Evolutionary conservation across 2,888 invertebrate species (phyloP).

Genomic region (Drosophila borealis): DNA sequence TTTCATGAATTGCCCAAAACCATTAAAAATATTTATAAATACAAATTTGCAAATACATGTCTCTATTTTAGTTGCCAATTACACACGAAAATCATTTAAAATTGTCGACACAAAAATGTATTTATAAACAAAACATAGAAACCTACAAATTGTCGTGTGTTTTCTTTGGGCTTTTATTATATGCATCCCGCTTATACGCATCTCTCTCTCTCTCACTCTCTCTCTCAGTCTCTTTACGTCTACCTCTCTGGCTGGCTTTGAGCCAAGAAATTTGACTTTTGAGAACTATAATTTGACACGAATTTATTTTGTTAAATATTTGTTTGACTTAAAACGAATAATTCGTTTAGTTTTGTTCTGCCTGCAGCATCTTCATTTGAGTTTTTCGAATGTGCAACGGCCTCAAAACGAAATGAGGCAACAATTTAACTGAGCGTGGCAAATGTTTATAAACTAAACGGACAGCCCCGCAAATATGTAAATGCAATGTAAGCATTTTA

Average conservation of each 20-base stretch:
- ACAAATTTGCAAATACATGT: constrained; percentile 29
- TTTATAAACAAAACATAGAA: constrained; percentile 36
- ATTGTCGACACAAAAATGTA: constrained; percentile 28
- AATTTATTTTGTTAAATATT: constrained; percentile 63
- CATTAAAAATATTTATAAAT: constrained; percentile 28
- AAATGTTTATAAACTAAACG: constrained; percentile 63
- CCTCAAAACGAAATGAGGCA: constrained; percentile 54
- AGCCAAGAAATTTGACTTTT: constrained; percentile 70
- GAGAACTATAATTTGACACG: constrained; percentile 75
- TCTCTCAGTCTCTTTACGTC: background rate
- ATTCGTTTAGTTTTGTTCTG: constrained; percentile 2
- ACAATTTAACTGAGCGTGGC: constrained; percentile 57
- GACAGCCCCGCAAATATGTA: constrained; percentile 57
- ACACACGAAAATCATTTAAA: constrained; percentile 35
- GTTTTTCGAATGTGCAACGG: constrained; percentile 24
- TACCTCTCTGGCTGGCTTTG: constrained; percentile 28
- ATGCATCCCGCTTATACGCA: background rate
- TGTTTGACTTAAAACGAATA: constrained; percentile 20
- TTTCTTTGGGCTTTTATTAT: constrained; percentile 1
- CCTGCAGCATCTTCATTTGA: constrained; percentile 20
- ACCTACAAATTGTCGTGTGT: constrained; percentile 37
- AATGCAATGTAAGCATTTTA: constrained; percentile 77
- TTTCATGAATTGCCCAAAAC: constrained; percentile 22
- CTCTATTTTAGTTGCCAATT: constrained; percentile 47
- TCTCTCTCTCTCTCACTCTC: background rate